Conservation (phyloP, 2,113 vertebrate genomes). For the Chitala chitala region DNA sequence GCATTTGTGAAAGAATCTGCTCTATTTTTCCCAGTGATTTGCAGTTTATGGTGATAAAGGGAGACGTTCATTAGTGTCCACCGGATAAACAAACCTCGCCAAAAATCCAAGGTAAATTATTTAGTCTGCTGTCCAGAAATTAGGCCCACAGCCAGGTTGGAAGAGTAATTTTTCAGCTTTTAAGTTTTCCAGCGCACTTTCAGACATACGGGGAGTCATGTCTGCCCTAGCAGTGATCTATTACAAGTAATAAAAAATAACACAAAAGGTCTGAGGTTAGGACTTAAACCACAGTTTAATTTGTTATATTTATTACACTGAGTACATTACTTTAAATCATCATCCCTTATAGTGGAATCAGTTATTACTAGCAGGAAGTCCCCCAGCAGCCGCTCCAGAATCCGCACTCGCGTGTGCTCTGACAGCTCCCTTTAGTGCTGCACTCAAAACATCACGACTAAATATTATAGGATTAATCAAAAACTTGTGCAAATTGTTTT, state of each 20-base stretch:
- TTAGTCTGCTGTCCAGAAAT: conserved; percentile 28
- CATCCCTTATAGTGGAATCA: no score
- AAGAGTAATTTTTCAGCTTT: not conserved
- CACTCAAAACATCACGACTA: no score
- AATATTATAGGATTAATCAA: no score
- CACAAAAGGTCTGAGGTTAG: not conserved
- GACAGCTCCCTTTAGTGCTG: no score
- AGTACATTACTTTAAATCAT: no score
- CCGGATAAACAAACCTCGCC: conserved; percentile 40
- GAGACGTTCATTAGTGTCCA: conserved; percentile 39
- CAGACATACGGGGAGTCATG: not conserved
- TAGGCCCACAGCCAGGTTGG: conserved; percentile 10
- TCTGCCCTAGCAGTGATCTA: not conserved
- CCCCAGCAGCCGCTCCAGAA: no score
- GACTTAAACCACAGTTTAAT: no score
- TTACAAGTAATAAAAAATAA: not conserved
- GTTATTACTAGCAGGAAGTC: no score
- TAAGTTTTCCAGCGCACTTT: not conserved
- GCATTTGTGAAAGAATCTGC: conserved; percentile 35
- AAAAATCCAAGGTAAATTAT: conserved; percentile 34
- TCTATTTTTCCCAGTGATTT: conserved; percentile 41
- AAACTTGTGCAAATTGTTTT: no score
- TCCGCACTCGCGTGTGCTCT: no score
- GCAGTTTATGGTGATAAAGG: conserved; percentile 40
- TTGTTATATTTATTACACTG: no score